Evolutionary conservation across 2,888 invertebrate species (phyloP).

Genomic region (Drepanosiphum platanoidis): DNA sequence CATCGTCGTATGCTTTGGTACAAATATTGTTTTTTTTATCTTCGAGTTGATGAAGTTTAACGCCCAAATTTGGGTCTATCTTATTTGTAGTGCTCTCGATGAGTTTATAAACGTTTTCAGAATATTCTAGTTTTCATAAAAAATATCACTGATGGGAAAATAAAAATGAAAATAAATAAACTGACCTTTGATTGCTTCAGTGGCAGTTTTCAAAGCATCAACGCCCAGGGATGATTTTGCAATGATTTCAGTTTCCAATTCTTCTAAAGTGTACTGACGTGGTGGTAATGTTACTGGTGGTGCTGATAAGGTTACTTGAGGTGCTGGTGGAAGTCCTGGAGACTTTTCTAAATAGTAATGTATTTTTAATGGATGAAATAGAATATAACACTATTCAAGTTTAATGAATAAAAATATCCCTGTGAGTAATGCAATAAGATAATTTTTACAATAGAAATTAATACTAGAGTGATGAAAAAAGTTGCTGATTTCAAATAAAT

Average conservation of each 20-base stretch:
- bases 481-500: no score
- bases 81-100: constrained; percentile 22
- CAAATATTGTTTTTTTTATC: constrained; percentile 26
- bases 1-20: constrained; percentile 29
- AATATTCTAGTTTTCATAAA: constrained; percentile 29
- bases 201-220: constrained; percentile 35
- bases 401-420: not conserved
- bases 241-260: constrained; percentile 52
- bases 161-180: not conserved
- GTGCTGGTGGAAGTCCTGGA: constrained; percentile 3
- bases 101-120: constrained; percentile 34
- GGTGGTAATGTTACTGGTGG: constrained; percentile 5
- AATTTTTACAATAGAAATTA: not conserved
- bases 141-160: constrained; percentile 23
- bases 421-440: not conserved
- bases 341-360: constrained; percentile 13
- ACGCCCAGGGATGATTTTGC: constrained; percentile 9
- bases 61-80: constrained; percentile 45
- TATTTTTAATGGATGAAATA: not conserved
- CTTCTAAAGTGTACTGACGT: constrained; percentile 42
- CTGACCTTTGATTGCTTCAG: constrained; percentile 45
- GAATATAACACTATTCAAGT: not conserved
- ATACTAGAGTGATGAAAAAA: no score
- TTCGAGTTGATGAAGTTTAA: constrained; percentile 50
- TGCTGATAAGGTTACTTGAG: constrained; percentile 1